Evolutionary conservation across 1,140 invertebrate species (phyloP).

Genomic region (Drosophila lacertosa): DNA sequence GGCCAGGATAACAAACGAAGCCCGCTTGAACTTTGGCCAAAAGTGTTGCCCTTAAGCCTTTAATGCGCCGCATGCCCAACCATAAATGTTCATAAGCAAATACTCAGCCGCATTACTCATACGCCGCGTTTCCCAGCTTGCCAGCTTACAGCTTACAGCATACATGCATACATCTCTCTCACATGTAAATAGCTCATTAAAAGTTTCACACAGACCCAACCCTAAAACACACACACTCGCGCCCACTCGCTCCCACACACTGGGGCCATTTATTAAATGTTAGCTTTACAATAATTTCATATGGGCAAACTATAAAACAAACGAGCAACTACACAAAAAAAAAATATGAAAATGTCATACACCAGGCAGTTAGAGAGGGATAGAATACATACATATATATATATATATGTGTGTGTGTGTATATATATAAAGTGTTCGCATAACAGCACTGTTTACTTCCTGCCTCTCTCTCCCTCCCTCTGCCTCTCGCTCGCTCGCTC

Average conservation of each 20-base stretch:
- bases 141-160: constrained; percentile 1
- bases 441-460: constrained; percentile 46
- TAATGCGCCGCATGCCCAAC: not conserved
- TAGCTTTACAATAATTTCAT: constrained; percentile 63
- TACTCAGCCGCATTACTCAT: constrained; percentile 30
- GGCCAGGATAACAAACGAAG: constrained; percentile 6
- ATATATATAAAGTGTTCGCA: constrained; percentile 1
- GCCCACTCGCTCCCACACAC: constrained; percentile 10
- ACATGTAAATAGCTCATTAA: constrained; percentile 50
- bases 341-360: constrained; percentile 34
- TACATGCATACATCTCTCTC: constrained; percentile 4
- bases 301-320: constrained; percentile 64
- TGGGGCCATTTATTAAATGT: constrained; percentile 73
- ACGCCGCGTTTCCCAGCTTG: constrained; percentile 34
- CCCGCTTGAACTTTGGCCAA: not conserved
- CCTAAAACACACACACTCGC: constrained; percentile 16
- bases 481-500: no score
- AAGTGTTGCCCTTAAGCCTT: constrained; percentile 7
- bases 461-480: constrained; percentile 28
- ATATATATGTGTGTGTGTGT: constrained; percentile 1
- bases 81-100: constrained; percentile 20
- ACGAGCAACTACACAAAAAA: constrained; percentile 45
- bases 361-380: not conserved
- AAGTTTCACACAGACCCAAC: constrained; percentile 21
- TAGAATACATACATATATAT: not conserved